phyloP scores from a whole-genome alignment of 30 jellyfish, hydroid and myxozoan genomes.

The Hydra vulgaris region DNA sequence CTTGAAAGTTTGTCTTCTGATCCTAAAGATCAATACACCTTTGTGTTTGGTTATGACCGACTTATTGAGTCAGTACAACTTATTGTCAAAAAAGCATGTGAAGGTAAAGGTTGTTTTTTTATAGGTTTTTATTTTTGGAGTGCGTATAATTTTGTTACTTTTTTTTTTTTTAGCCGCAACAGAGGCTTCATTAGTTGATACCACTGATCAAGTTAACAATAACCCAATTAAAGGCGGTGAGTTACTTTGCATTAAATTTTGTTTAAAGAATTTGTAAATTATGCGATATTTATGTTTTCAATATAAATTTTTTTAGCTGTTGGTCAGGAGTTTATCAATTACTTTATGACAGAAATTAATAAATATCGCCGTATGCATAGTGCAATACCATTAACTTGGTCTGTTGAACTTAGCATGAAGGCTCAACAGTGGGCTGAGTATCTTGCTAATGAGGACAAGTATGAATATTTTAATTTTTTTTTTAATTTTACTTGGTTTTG shows the following conservation, averaged over 20 bases:
- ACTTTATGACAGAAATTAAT: constrained; percentile 61
- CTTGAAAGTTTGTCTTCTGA: constrained; percentile 81
- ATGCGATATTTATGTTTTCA: too few relatives aligned
- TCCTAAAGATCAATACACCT: constrained; percentile 62
- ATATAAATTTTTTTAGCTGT: constrained; percentile 25
- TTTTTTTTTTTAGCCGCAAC: constrained; percentile 15
- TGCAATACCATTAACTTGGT: constrained; percentile 84
- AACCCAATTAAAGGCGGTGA: constrained; percentile 31
- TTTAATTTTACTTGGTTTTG: too few relatives aligned
- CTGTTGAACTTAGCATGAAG: constrained; percentile 34
- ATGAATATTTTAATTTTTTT: constrained; percentile 1
- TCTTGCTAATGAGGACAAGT: constrained; percentile 68
- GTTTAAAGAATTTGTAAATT: neutral
- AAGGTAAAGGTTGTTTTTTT: constrained; percentile 43
- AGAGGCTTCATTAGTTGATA: constrained; percentile 22
- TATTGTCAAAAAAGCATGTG: constrained; percentile 63
- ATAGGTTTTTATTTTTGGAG: neutral
- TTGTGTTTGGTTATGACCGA: constrained; percentile 70
- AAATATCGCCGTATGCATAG: constrained; percentile 86
- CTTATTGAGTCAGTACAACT: constrained; percentile 62
- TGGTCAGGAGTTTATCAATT: constrained; percentile 41
- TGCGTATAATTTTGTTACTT: neutral
- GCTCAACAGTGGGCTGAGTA: constrained; percentile 98
- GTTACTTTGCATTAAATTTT: neutral
- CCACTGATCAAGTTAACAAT: constrained; percentile 20